Base-by-base conservation (phyloP, 2,888 invertebrate genomes). In the Mellilla xanthometata region DNA sequence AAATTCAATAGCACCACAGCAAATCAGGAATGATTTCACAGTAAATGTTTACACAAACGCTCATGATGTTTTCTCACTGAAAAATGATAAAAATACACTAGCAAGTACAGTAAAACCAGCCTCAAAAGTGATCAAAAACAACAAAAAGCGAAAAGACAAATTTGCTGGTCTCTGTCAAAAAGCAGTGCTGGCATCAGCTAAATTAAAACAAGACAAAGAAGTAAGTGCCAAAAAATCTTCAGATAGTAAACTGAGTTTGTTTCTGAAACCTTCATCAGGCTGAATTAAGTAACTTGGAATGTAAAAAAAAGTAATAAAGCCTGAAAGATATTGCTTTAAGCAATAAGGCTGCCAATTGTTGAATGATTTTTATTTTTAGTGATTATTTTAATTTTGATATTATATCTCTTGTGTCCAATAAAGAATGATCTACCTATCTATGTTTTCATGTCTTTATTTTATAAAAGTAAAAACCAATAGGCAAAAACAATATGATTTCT, bases 101-200 rank as follows among this genome's bases (percentile, higher is more conserved):
- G 34, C 58, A 10, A 69, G 54, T 46, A 33, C 52, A 13, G 52
- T 64, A 1, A 78, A 76, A 44, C 60, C 60, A 29, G 42, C 61
- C 30, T 57, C 70, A n/a, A 84, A 80, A 65, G 58, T 76, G 12
- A 81, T 85, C 39, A 84, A 81, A 45, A 88, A 86, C 47, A 85
- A 76, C 58, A 89, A 87, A 64, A 85, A 69, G 63, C 87, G 72
- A 58, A 89, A 87, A 49, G 86, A 85, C 31, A 88, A 81, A 50
- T 88, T 76, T 79, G 89, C 88, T 12, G 88, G 88, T 1, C 59
- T 89, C 4, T 85, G 85, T 50, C 70, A 81, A 49, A 72, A 76
- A 60, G 88, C 89, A 40, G 88, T 88, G 2, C 48, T 82, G 15
- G 79, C 83, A 39, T 73, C 83, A 15, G 76, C 76, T 0, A 84